Percentiles rank a stretch among this genome's conserved stretches.
phyloP scores from a whole-genome alignment of 2,113 vertebrate species.

The Eublepharis macularius region DNA sequence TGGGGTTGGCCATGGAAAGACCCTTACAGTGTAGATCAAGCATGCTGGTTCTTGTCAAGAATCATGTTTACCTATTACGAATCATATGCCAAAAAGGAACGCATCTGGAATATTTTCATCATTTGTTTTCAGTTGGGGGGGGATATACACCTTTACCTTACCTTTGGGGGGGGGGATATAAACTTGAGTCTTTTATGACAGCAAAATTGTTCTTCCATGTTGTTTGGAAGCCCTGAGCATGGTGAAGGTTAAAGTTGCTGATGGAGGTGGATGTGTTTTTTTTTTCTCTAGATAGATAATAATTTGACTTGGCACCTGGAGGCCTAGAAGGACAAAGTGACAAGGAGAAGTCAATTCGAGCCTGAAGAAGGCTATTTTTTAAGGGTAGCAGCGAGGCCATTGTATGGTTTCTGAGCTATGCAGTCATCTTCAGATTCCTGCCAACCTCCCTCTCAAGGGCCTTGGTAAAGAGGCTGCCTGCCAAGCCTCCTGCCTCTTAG shows the following conservation, averaged over 20 bases:
- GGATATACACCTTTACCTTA: no score
- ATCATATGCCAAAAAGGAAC: neutral
- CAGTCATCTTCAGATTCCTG: neutral
- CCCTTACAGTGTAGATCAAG: neutral
- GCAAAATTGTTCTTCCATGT: neutral
- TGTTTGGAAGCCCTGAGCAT: neutral
- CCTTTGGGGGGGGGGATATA: neutral
- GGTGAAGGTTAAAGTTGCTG: neutral
- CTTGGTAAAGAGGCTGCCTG: neutral
- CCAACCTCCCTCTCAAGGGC: neutral
- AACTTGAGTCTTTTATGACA: neutral
- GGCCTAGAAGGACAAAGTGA: neutral
- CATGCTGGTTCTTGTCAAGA: neutral
- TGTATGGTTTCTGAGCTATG: neutral
- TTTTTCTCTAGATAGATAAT: neutral
- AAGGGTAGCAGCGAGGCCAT: neutral
- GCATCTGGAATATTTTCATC: neutral
- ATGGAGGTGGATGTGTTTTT: neutral
- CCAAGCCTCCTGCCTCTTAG: neutral
- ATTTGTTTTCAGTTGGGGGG: no score
- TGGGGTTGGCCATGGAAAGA: neutral
- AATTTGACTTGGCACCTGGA: neutral
- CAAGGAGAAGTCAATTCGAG: conserved; percentile 2
- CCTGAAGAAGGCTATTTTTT: neutral
- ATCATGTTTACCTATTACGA: neutral